Conservation (phyloP, 2,797 vertebrate species). For the Cirrhinus mrigala region DNA sequence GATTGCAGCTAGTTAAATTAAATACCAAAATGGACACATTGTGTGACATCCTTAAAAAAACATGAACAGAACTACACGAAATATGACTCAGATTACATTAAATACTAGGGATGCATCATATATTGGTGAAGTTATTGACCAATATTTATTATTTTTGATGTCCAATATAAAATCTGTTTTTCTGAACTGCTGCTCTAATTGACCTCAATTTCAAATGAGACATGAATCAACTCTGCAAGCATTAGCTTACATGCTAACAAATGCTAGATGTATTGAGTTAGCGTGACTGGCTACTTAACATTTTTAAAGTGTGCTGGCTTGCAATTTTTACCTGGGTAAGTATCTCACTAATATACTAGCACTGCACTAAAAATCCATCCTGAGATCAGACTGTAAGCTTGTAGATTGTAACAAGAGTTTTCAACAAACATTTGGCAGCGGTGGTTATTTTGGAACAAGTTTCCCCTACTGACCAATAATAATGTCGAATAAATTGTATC, state of each 20-base stretch:
- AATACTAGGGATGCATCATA: too few relatives aligned
- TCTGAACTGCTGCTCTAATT: not conserved
- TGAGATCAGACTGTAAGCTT: conserved; percentile 4
- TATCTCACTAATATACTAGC: not conserved
- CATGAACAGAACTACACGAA: too few relatives aligned
- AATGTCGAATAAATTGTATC: not conserved
- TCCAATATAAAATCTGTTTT: not conserved
- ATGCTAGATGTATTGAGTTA: not conserved
- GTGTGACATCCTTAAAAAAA: too few relatives aligned
- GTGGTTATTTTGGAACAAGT: conserved; percentile 3
- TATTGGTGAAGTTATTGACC: too few relatives aligned
- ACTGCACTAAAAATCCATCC: not conserved
- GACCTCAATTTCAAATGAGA: not conserved
- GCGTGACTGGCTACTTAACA: not conserved
- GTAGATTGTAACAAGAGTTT: not conserved
- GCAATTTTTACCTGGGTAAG: not conserved
- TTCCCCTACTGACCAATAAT: conserved; percentile 21
- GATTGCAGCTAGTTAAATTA: too few relatives aligned
- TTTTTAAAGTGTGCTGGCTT: not conserved
- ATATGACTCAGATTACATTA: too few relatives aligned
- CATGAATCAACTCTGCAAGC: not conserved
- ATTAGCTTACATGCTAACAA: conserved; percentile 4
- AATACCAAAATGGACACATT: too few relatives aligned
- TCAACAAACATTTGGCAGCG: not conserved
- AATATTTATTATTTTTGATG: not conserved